Conservation (phyloP, 2,797 vertebrate species). For the Cyprinella venusta region DNA sequence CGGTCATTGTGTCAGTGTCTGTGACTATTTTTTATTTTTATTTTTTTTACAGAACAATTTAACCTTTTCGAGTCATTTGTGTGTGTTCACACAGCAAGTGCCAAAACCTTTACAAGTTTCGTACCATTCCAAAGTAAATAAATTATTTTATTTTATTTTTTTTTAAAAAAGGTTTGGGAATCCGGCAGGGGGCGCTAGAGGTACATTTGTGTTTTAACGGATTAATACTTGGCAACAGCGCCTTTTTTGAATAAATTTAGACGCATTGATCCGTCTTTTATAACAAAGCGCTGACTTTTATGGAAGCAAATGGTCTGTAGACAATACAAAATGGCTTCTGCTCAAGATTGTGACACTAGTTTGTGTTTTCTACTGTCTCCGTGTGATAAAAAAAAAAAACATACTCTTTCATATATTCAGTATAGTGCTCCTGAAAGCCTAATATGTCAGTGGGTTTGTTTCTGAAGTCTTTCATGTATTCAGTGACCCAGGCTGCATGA, state of each 20-base stretch:
- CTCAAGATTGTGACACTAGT: neutral
- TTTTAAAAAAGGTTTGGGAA: neutral
- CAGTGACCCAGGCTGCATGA: neutral
- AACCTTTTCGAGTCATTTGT: too few relatives aligned
- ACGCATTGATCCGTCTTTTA: neutral
- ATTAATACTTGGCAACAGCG: neutral
- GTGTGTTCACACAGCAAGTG: too few relatives aligned
- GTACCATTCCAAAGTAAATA: too few relatives aligned
- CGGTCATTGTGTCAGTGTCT: too few relatives aligned
- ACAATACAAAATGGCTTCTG: neutral
- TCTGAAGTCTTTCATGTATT: neutral
- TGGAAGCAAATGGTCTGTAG: neutral
- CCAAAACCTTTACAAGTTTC: too few relatives aligned
- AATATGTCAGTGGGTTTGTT: neutral
- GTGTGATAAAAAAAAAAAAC: neutral
- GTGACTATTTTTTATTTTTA: too few relatives aligned
- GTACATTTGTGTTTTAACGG: neutral
- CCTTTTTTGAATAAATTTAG: neutral
- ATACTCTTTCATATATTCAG: neutral
- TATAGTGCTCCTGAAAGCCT: neutral
- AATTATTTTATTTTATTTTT: too few relatives aligned
- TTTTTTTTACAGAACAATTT: too few relatives aligned
- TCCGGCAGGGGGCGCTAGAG: slow-evolving; percentile 32
- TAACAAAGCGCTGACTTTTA: neutral
- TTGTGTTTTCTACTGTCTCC: neutral